Evolutionary conservation across 2,888 invertebrate species (phyloP).

Genomic region (Agrotis exclamationis): DNA sequence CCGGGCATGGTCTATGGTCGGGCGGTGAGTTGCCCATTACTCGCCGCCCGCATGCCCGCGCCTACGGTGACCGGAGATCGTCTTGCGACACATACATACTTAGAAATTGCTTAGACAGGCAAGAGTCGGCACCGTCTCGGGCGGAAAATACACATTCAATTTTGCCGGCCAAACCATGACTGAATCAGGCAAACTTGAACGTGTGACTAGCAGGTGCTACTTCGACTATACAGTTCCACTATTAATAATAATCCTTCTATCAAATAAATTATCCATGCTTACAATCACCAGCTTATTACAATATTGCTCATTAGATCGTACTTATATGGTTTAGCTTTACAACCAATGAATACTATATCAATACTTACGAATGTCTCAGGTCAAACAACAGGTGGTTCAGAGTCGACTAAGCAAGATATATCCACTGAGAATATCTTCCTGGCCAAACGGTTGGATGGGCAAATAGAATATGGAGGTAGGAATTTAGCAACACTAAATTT

Average conservation of each 20-base stretch:
- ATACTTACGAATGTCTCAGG: neutral
- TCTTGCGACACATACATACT: too few species aligned
- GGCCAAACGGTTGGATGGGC: neutral
- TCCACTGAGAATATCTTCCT: neutral
- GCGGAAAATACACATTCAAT: too few species aligned
- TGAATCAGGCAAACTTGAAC: too few species aligned
- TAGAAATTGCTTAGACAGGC: too few species aligned
- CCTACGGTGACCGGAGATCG: too few species aligned
- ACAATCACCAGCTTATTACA: neutral
- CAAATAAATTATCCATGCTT: neutral
- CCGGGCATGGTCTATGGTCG: too few species aligned
- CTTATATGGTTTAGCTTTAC: neutral
- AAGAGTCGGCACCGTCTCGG: too few species aligned
- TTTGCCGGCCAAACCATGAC: too few species aligned
- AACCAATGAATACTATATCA: constrained; percentile 11
- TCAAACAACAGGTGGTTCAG: constrained; percentile 2
- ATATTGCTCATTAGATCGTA: neutral
- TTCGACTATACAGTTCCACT: too few species aligned
- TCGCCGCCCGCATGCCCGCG: too few species aligned
- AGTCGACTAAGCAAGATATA: neutral
- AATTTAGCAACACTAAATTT: neutral
- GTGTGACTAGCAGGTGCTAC: too few species aligned
- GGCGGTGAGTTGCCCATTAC: too few species aligned
- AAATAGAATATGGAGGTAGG: neutral
- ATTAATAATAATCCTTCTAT: neutral